These are phyloP conservation scores for Campylorhamphus procurvoides DNA, from an alignment of 2,113 vertebrate species.

Conservation along the genomic window DNA sequence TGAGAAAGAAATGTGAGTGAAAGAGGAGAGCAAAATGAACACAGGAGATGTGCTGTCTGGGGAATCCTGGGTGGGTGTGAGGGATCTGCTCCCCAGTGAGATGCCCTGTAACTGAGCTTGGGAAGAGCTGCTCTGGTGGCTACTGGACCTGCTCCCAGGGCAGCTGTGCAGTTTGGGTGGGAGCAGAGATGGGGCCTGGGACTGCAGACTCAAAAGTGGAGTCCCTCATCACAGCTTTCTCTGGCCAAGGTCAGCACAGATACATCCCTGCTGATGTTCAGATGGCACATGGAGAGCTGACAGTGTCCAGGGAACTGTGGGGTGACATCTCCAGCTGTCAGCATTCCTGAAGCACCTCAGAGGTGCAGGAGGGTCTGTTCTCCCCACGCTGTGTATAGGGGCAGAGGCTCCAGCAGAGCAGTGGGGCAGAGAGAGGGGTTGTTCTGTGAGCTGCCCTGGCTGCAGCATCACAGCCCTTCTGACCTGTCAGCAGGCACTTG, in stretches of 20 bases:
- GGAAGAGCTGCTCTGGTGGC: not conserved
- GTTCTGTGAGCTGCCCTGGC: not conserved
- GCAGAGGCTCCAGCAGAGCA: not conserved
- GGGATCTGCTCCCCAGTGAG: not conserved
- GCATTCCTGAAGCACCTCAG: not conserved
- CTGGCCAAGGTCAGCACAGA: not conserved
- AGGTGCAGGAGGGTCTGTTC: not conserved
- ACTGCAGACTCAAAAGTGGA: not conserved
- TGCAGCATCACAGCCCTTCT: not conserved
- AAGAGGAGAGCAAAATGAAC: not conserved
- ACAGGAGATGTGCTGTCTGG: not conserved
- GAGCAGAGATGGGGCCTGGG: not conserved
- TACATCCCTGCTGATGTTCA: not conserved
- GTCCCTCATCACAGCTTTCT: not conserved
- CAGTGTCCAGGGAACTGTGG: rapidly evolving
- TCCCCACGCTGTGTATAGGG: not conserved
- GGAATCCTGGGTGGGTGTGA: not conserved
- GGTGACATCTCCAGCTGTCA: not conserved
- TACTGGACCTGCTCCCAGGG: not conserved
- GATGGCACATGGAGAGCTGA: not conserved
- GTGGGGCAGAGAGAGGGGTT: not conserved
- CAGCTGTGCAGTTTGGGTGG: not conserved
- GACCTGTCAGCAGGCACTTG: not conserved
- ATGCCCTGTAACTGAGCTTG: not conserved
- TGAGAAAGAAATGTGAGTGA: not conserved